Evolutionary conservation across 2,888 invertebrate genomes (phyloP), one percentile per base, ranked within the genome.

Genomic region (Agrotis clavis): DNA sequence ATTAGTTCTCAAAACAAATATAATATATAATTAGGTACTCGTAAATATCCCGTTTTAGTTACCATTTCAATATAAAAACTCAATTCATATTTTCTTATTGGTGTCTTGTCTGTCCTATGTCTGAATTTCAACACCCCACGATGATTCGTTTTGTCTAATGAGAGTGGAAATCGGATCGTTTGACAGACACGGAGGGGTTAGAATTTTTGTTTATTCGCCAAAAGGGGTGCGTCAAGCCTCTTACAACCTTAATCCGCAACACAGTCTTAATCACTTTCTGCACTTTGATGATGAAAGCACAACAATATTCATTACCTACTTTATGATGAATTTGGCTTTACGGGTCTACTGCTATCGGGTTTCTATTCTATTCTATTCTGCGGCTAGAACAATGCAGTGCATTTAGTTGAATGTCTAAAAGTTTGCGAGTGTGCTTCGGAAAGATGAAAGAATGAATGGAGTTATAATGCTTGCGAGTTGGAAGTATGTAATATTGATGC

Each of bases 161-260:
- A 25, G 21, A 7, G 53, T 51, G n/a, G n/a, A n/a, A 53, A 68
- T 77, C 47, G 35, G 54, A 54, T 41, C 50, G 19, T 16, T 18
- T 71, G 72, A 56, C 19, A 25, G 50, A 35, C 14, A 5, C 18
- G 47, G 19, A 72, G 35, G 56, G 50, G 50, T 41, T 25, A 13
- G 11, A 19, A 13, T 56, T 62, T 71, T 62, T 79, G 79, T 51
- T 25, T 51, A 51, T 50, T 57, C 47, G 56, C 48, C 79, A 79
- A 57, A 77, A 78, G 50, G 56, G 73, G 61, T 47, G 45, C 61
- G 56, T 74, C 72, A 61, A 72, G 11, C 6, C 16, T 14, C n/a
- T 7, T 13, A 45, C 18, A 30, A n/a, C 60, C 30, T 71, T 54
- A 30, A 71, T 56, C 30, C 11, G 48, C 19, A 41, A 41, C 18